Base-by-base conservation (phyloP, 1,140 invertebrate genomes). In the Ridgeia piscesae region DNA sequence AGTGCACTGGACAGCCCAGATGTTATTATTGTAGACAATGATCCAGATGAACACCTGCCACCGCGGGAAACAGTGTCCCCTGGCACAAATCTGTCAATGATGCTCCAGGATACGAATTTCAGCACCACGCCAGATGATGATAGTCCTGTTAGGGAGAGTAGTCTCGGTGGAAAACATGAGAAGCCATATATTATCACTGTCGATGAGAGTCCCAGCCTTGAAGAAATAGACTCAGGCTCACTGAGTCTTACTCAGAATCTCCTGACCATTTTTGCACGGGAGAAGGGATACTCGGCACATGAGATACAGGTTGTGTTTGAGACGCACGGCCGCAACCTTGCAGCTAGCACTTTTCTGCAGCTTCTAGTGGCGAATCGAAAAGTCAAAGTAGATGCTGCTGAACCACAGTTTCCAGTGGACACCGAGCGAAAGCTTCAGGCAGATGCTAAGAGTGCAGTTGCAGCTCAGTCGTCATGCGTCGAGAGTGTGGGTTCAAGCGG, bases 241-340 rank as follows among this genome's bases (percentile, higher is more conserved):
- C 17, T 77, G 27, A 77, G 27, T 4, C 17, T 77, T 4, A 77
- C 58, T 14, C 58, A 77, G 58, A 77, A 77, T 77, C 58, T 77
- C 11, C 58, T 77, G 58, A 77, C 58, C 8, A 77, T 9, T 77
- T 77, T 21, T 4, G 58, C 58, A 4, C 58, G 27, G 17, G 58
- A 77, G 14, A 77, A 31, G 58, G 58, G 58, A 0, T 90, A 90
- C 35, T 35, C 34, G 21, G 31, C 6, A 17, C 89, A 14, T 14
- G 89, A 90, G 35, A 90, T 90, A 34, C 34, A 90, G 34, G 96
- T 93, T 93, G 96, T 95, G 89, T 95, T 95, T 35, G 58, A 77
- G 58, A 77, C 17, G 17, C 58, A 77, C 27, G 58, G 58, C 58
- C 58, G 58, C 14, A 31, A 77, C 58, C 58, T 77, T 8, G 58